Evolutionary conservation across 1,140 invertebrate genomes (phyloP), one percentile per base, ranked within the genome.

Genomic region (Drosophila truncata): DNA sequence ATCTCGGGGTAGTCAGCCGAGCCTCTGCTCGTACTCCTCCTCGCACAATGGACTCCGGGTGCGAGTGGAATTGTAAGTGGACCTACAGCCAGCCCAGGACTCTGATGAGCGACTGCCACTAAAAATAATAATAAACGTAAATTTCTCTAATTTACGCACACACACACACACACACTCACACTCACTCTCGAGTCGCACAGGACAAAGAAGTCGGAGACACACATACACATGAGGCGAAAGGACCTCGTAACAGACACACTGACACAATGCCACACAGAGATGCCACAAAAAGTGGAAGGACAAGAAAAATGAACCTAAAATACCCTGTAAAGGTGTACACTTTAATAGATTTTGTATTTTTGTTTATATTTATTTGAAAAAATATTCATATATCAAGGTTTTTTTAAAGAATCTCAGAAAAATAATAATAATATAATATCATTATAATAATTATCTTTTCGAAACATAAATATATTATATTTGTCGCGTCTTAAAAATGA

Each of bases 41-140:
- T 54, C 4, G 66, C 59, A 86, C 82, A 86, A 86, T 83, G 70
- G 82, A 85, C 82, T 69, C 55, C 35, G 55, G 65, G 37, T 72
- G 55, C 54, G 60, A 78, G 74, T 77, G 60, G 27, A 61, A 44
- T 63, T 41, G 49, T 55, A 42, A 75, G 57, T 44, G 65, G 67
- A 33, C 13, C 5, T 55, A 55, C 52, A 37, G 44, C 23, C 39
- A 49, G 66, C 29, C 67, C 35, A 20, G 37, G 67, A 80, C 81
- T 74, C 63, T 90, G 85, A 84, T 66, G 85, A 90, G 78, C 62
- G 70, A 79, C 78, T 85, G 73, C 58, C 82, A 90, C 81, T 87
- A 87, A 87, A 87, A 84, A 87, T 88, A 87, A 88, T 88, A 88
- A 88, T 88, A 85, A 88, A 90, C 85, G 85, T 88, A 88, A 88